A percentile compares a stretch with the other conserved stretches of the same genome.
Conservation (phyloP, 23 tunicate species). For the Phallusia fumigata region DNA sequence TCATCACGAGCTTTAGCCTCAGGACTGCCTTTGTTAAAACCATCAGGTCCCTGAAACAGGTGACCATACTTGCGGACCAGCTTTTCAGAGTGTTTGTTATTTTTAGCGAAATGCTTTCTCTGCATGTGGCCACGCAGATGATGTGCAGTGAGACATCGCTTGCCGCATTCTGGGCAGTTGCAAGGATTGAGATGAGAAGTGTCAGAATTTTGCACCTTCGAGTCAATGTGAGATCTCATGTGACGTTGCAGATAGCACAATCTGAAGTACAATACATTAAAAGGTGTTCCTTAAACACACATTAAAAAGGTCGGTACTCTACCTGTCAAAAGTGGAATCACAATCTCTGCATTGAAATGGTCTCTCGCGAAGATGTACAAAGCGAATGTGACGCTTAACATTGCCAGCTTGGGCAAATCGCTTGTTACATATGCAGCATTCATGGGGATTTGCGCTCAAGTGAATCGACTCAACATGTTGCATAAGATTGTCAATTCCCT, state of each 20-base stretch:
- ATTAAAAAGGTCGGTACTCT: neutral
- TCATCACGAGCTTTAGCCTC: slow-evolving; percentile 2
- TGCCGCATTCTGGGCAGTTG: slow-evolving; percentile 90
- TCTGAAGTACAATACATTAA: slow-evolving; percentile 18
- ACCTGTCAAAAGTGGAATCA: slow-evolving; percentile 88
- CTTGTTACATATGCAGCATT: slow-evolving; percentile 86
- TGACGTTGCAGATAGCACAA: slow-evolving; percentile 93
- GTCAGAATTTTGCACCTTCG: slow-evolving; percentile 31
- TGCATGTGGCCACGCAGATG: slow-evolving; percentile 90
- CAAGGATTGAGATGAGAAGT: slow-evolving; percentile 50
- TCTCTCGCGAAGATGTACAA: slow-evolving; percentile 86
- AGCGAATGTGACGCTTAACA: slow-evolving; percentile 88
- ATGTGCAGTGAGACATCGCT: slow-evolving; percentile 67
- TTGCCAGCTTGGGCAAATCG: slow-evolving; percentile 95
- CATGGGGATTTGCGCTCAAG: slow-evolving; percentile 64
- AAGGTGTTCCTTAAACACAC: too few species aligned
- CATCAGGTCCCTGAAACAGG: slow-evolving; percentile 32
- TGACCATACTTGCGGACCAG: slow-evolving; percentile 60
- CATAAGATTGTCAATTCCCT: slow-evolving; percentile 80
- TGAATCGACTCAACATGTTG: slow-evolving; percentile 73
- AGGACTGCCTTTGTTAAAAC: slow-evolving; percentile 16
- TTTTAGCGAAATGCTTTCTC: slow-evolving; percentile 85
- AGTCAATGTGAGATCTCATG: slow-evolving; percentile 75
- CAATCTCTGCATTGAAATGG: slow-evolving; percentile 86
- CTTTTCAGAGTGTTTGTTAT: slow-evolving; percentile 46